Base-by-base conservation (phyloP, 2,888 invertebrate genomes). In the Pardosa pseudoannulata region DNA sequence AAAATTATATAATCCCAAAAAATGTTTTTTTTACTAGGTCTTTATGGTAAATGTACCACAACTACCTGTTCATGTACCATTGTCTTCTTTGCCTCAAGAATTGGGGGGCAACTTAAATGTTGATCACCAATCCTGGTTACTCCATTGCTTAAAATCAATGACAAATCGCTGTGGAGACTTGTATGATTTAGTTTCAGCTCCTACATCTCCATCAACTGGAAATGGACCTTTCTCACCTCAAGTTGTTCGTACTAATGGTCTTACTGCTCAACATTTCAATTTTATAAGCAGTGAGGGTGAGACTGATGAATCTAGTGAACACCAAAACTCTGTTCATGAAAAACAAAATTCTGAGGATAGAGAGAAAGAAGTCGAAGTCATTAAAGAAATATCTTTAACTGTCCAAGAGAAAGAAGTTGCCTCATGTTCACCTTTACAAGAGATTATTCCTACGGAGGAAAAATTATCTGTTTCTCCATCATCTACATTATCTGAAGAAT, bases 41-140 rank as follows among this genome's bases (percentile, higher is more conserved):
- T 98, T 96, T 92, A 98, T 98, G 32, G 97, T 98, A 90, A 97
- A 96, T 91, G 94, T 96, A 91, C 96, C 96, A 88, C 90, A 93
- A 92, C 93, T 98, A 90, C 94, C 94, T 89, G 93, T 94, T 91
- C 98, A 98, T 94, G 96, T 98, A 92, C 97, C 98, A 81, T 94
- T 95, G 90, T 95, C 96, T 91, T 95, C 97, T 91, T 93, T 98
- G 92, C 98, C 98, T 90, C 93, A 93, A 90, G 95, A 95, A 92
- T 94, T 98, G 91, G 98, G 98, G 90, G 98, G 98, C 89, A 94
- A 94, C 90, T 94, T 96, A 91, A 87, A 81, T n/a, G 94, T 96
- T 90, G 96, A 97, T 93, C 98, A 98, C 94, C 94, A 95, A 92
- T 95, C 95, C 92, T 98, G 98, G 98, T 94, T 95, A 91, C 93